Percentiles rank a stretch among this genome's conserved stretches.
phyloP scores from a whole-genome alignment of 1,140 invertebrate species.

The Trypoxylus dichotomus region DNA sequence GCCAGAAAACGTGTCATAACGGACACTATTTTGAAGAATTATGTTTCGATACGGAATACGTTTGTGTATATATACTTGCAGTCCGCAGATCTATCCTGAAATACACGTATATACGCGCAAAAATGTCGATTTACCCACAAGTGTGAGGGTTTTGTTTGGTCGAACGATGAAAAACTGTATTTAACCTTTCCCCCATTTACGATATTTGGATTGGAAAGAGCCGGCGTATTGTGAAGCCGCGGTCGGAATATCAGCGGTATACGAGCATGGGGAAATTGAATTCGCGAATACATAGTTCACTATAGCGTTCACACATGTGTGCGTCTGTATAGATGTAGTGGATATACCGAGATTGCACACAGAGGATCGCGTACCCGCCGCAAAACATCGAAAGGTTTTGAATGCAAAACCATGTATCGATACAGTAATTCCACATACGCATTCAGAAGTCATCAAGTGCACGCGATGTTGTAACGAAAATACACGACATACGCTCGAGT shows the following conservation, averaged over 20 bases:
- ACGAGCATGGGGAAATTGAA: background rate
- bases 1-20: background rate
- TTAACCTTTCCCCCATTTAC: background rate
- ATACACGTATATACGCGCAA: background rate
- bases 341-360: background rate
- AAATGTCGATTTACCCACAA: background rate
- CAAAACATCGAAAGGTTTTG: background rate
- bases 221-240: background rate
- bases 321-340: background rate
- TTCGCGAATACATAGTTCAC: background rate
- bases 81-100: background rate
- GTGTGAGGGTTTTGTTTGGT: background rate
- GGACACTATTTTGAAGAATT: background rate
- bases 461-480: background rate
- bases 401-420: conserved; percentile 2
- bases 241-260: background rate
- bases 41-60: background rate
- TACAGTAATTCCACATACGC: background rate
- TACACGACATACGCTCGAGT: background rate
- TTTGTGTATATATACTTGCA: no score
- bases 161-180: background rate
- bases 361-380: no score
- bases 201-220: background rate
- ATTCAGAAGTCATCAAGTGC: background rate
- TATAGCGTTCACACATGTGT: background rate